Conservation (phyloP, 2,888 invertebrate genomes). For the Callimorpha dominula region DNA sequence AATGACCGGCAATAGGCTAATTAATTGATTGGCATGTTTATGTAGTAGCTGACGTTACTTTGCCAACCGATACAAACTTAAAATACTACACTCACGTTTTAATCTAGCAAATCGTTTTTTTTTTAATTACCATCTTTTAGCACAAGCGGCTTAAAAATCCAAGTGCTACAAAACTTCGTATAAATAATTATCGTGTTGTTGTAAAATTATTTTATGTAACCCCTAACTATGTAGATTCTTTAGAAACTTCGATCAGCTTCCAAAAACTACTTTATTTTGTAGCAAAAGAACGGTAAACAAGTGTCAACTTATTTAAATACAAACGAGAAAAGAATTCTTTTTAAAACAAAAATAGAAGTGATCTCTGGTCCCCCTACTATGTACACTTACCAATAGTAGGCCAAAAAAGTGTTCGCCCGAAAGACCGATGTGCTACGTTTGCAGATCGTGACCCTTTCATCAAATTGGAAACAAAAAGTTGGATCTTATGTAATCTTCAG, state of each 20-base stretch:
- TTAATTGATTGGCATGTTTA: too few species aligned
- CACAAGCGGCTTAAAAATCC: too few species aligned
- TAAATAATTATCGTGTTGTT: neutral
- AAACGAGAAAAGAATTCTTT: constrained; percentile 9
- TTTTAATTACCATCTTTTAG: too few species aligned
- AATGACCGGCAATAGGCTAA: too few species aligned
- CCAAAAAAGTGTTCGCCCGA: constrained; percentile 22
- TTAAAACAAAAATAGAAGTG: constrained; percentile 15
- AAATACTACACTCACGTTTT: too few species aligned
- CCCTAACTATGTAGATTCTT: neutral
- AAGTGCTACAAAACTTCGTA: too few species aligned
- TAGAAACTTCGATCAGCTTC: neutral
- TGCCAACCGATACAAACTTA: too few species aligned
- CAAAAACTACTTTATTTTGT: neutral
- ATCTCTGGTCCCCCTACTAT: constrained; percentile 16
- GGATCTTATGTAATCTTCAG: constrained; percentile 51
- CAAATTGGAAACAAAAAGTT: constrained; percentile 59
- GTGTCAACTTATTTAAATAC: constrained; percentile 11
- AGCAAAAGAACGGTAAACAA: neutral
- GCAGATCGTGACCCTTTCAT: constrained; percentile 55
- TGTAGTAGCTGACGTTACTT: too few species aligned
- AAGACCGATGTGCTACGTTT: constrained; percentile 38
- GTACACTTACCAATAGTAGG: constrained; percentile 33
- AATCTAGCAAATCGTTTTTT: too few species aligned
- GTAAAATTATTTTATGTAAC: neutral